Evolutionary conservation across 2,113 vertebrate species (phyloP).

Genomic region (Axis porcinus): DNA sequence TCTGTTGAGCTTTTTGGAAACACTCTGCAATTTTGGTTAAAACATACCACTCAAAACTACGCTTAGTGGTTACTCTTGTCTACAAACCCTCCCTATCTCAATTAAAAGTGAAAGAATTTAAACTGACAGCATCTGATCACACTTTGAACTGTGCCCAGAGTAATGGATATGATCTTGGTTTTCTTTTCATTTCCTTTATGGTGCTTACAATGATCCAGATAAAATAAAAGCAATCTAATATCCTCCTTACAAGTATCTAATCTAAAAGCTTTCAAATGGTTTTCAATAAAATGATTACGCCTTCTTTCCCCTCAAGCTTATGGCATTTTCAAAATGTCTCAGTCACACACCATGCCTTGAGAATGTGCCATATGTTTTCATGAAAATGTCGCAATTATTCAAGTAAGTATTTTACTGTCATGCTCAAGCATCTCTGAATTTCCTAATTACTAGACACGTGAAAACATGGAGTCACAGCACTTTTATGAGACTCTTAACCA

Average conservation of each 20-base stretch:
- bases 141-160: background rate
- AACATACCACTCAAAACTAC: slow-evolving; percentile 16
- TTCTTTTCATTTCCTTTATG: slow-evolving; percentile 39
- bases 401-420: slow-evolving; percentile 20
- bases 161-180: background rate
- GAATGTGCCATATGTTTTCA: slow-evolving; percentile 51
- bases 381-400: slow-evolving; percentile 44
- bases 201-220: background rate
- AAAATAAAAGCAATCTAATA: slow-evolving; percentile 19
- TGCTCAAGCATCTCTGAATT: background rate
- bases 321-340: slow-evolving; percentile 47
- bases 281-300: slow-evolving; percentile 55
- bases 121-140: background rate
- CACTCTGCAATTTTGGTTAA: slow-evolving; percentile 38
- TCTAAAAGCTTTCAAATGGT: slow-evolving; percentile 28
- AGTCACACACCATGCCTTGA: background rate
- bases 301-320: background rate
- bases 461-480: background rate
- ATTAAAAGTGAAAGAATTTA: slow-evolving; percentile 6
- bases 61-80: background rate
- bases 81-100: slow-evolving; percentile 8
- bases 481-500: background rate
- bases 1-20: slow-evolving; percentile 16
- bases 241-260: slow-evolving; percentile 14
- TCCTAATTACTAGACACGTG: background rate